phyloP scores from a whole-genome alignment of 2,113 vertebrate species.

The Myrmecobius fasciatus region DNA sequence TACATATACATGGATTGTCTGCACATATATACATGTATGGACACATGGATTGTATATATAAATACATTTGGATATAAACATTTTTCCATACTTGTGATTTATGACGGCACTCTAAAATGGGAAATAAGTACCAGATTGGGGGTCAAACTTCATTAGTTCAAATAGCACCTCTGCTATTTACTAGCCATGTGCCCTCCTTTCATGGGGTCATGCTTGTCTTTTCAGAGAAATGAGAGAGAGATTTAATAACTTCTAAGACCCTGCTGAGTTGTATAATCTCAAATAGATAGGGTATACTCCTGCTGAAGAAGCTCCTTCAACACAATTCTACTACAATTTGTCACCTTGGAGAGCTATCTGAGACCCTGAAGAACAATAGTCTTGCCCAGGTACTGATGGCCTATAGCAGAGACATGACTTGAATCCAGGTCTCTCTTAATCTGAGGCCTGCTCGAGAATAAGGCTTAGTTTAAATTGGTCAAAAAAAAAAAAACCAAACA shows the following conservation, averaged over 20 bases:
- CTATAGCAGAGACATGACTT: background rate
- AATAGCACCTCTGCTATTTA: background rate
- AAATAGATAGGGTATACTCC: background rate
- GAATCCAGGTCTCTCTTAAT: background rate
- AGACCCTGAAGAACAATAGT: background rate
- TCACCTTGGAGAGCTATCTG: background rate
- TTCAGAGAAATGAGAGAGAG: background rate
- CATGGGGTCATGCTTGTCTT: background rate
- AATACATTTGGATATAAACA: background rate
- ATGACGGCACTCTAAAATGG: background rate
- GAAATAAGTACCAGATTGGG: background rate
- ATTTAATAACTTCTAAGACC: background rate
- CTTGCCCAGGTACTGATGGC: background rate
- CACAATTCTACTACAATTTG: background rate
- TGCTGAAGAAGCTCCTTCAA: background rate
- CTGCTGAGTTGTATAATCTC: background rate
- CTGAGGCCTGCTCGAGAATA: background rate
- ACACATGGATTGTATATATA: background rate
- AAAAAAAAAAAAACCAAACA: no score
- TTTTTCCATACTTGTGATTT: background rate
- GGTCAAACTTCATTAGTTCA: background rate
- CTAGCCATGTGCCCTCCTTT: background rate
- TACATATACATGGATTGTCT: background rate
- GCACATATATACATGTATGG: no score
- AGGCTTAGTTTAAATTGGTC: background rate